A percentile compares a stretch with the other conserved stretches of the same genome.
Evolutionary conservation across 2,888 invertebrate species (phyloP).

Genomic region (Zygothrica quintamaculata): DNA sequence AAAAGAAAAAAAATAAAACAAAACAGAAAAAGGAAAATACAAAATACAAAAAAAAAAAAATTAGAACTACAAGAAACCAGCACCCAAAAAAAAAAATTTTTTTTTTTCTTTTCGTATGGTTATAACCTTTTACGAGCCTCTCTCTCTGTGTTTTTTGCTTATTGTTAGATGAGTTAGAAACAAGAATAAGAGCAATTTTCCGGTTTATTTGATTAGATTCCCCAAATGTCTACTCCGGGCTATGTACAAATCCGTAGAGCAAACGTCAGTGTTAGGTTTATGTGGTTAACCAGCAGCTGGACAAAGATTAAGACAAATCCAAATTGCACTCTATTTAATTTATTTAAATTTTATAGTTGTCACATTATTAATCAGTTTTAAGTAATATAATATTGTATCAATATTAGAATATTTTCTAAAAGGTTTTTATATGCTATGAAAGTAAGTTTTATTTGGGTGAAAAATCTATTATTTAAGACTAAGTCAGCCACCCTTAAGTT

Average conservation of each 20-base stretch:
- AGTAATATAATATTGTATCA: too few relatives aligned
- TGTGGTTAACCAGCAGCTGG: not conserved
- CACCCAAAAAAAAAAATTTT: constrained; percentile 31
- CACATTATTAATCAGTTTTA: too few relatives aligned
- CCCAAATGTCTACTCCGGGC: constrained; percentile 4
- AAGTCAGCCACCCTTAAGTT: too few relatives aligned
- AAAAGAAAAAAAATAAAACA: constrained; percentile 6
- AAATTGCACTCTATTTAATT: not conserved
- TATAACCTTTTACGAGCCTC: constrained; percentile 55
- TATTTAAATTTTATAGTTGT: not conserved
- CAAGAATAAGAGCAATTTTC: constrained; percentile 52
- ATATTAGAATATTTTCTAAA: not conserved
- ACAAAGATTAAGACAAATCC: too few relatives aligned
- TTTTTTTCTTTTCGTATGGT: constrained; percentile 47
- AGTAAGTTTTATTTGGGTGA: too few relatives aligned
- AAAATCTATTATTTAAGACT: too few relatives aligned
- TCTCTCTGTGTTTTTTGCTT: constrained; percentile 19
- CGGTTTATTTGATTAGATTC: constrained; percentile 63
- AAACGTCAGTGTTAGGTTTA: not conserved
- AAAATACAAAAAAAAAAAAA: constrained; percentile 9
- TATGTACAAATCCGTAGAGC: not conserved
- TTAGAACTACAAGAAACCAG: too few relatives aligned
- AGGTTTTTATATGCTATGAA: too few relatives aligned
- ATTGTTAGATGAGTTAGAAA: constrained; percentile 52
- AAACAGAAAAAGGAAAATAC: constrained; percentile 3